Base-by-base conservation (phyloP, 1,140 invertebrate species). In the Schlechtendalia chinensis region DNA sequence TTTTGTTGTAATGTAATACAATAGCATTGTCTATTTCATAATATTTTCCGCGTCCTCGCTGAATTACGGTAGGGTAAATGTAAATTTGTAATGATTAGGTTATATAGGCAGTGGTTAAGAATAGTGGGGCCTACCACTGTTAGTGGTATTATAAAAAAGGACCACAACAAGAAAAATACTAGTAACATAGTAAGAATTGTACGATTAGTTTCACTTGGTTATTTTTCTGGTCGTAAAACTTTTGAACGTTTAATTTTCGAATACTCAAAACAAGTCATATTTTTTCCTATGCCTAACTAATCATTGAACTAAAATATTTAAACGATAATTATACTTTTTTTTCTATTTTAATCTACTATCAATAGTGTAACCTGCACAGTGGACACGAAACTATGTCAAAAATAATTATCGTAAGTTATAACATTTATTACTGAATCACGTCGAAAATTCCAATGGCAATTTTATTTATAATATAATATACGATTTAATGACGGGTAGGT, bases 91-190 rank as follows among this genome's bases (percentile, higher is more conserved):
- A 72, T 24, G 47, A 54, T 54, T 47, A n/a, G 10, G 50, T 54
- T n/a, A 32, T 27, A 2, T 32, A 17, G 24, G 47, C n/a, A 72
- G 69, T 29, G 24, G 69, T 0, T 50, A 69, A 39, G 5, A 5
- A 29, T 54, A 24, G 69, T 22, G 69, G 69, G 50, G 50, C 24
- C 29, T 50, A 19, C 47, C 24, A 24, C 29, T 53, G 24, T 53
- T 72, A 27, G 69, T 72, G 10, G 47, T 72, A 72, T 54, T 72
- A 72, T 72, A 72, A 72, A 71, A 72, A 72, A 24, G 47, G 27
- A 39, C 45, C 12, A 50, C 69, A n/a, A n/a, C 69, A 19, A 32
- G 47, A 72, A 5, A 72, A 72, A 54, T 39, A 39, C 32, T 54
- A 54, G 24, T 29, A 72, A 17, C 50, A 54, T 54, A 53, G 19